Base-by-base conservation (phyloP, 2,797 vertebrate genomes). In the Chelon labrosus region DNA sequence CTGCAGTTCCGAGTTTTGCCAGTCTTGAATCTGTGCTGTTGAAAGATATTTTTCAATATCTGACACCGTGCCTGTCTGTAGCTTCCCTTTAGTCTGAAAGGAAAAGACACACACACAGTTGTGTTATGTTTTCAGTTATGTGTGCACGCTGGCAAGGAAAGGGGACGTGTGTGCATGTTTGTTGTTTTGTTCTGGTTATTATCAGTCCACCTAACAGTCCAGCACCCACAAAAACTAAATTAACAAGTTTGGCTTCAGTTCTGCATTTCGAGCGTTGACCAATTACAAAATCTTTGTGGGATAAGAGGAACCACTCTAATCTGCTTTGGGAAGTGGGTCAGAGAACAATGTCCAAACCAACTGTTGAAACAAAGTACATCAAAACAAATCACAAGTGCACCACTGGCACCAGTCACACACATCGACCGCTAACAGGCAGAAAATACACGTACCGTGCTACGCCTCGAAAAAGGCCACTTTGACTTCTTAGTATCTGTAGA, bases 401-500 rank as follows among this genome's bases (percentile, higher is more conserved):
- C 13, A 63, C 12, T 27, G 65, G 73, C 68, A 62, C 17, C 20
- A 37, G 50, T 20, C 79, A 46, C 47, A 61, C 47, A 69, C 53
- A 44, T 52, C 56, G 55, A 52, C 22, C 25, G 39, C 31, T 3
- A n/a, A 65, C 27, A 51, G 52, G 46, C 39, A 70, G 44, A 83
- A 31, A 41, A 50, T 51, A 64, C 88, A 95, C 96, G 91, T 87
- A 97, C 96, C 50, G 90, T 87, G 89, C 88, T 92, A 80, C 93
- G 96, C 73, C 91, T 95, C 31, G 92, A 93, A 85, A 98, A 97
- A 27, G 95, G 96, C 96, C 96, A 97, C 90, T 96, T 96, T 65
- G 93, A 88, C 79, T 97, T 98, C 94, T 97, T 98, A n/a, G 94
- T 93, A 84, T 97, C 96, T 97, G 85, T 54, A 52, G 65, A 75